These are phyloP conservation scores for Lasiurus cinereus DNA, from an alignment of 2,113 vertebrate species.

Conservation along the genomic window DNA sequence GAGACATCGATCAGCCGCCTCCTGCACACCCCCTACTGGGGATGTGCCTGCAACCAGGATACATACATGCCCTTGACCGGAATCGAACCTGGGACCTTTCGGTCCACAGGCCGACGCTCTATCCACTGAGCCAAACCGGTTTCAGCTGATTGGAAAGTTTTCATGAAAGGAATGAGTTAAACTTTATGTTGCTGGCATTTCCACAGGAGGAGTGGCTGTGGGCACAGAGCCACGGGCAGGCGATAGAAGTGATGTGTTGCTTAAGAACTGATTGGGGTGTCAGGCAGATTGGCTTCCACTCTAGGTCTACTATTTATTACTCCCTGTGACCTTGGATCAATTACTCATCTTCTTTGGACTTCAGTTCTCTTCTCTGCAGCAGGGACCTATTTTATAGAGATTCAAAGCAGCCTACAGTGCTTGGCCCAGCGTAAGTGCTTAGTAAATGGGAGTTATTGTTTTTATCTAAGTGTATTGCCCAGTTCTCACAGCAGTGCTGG, in stretches of 20 bases:
- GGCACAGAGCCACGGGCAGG: background rate
- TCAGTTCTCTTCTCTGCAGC: slow-evolving; percentile 1
- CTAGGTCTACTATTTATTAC: background rate
- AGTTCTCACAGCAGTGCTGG: background rate
- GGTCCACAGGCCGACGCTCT: too few relatives aligned
- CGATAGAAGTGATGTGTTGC: background rate
- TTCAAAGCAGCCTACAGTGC: background rate
- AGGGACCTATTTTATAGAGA: background rate
- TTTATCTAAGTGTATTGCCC: background rate
- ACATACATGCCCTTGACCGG: too few relatives aligned
- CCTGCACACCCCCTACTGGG: too few relatives aligned
- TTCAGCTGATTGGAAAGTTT: background rate
- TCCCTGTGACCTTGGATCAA: background rate
- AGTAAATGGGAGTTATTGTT: background rate
- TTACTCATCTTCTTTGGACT: background rate
- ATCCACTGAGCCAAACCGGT: background rate
- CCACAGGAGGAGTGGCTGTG: background rate
- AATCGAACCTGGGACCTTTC: too few relatives aligned
- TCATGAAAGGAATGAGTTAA: background rate
- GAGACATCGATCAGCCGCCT: too few relatives aligned
- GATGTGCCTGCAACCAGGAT: too few relatives aligned
- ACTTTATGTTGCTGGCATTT: background rate
- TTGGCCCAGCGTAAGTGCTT: background rate
- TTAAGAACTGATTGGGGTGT: background rate
- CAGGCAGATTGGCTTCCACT: background rate